A percentile compares a stretch with the other conserved stretches of the same genome.
These are phyloP conservation scores for Trissoscelio sp. DNA, from an alignment of 2,888 invertebrate genomes.

Conservation along the genomic window DNA sequence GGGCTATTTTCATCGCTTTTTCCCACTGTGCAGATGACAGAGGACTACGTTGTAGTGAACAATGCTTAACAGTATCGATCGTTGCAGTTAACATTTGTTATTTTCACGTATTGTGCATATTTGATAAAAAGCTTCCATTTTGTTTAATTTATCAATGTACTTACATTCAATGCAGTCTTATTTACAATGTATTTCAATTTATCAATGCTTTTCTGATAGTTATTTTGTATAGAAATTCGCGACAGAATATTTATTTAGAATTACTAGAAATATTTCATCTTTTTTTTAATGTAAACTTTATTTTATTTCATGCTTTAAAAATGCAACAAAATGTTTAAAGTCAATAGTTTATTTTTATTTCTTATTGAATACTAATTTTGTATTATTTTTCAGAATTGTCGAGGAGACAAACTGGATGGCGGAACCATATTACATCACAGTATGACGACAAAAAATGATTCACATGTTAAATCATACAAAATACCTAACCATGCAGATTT, in stretches of 20 bases:
- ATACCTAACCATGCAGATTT: conserved; percentile 86
- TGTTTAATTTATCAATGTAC: conserved; percentile 22
- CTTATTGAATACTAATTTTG: neutral
- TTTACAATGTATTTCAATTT: conserved; percentile 3
- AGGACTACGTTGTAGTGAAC: conserved; percentile 30
- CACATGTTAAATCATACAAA: conserved; percentile 78
- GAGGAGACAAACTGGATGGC: conserved; percentile 83
- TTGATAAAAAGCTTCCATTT: conserved; percentile 45
- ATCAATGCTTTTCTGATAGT: too few species aligned
- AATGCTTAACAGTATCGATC: conserved; percentile 54
- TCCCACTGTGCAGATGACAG: neutral
- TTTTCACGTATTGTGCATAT: conserved; percentile 28
- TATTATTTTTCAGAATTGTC: conserved; percentile 83
- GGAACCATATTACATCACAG: conserved; percentile 80
- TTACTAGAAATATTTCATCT: too few species aligned
- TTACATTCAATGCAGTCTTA: conserved; percentile 14
- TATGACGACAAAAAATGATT: conserved; percentile 79
- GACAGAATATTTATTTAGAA: too few species aligned
- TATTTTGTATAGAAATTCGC: too few species aligned
- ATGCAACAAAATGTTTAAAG: too few species aligned
- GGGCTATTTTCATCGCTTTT: conserved; percentile 23
- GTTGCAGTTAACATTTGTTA: conserved; percentile 58
- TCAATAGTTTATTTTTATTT: too few species aligned
- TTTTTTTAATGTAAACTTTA: too few species aligned
- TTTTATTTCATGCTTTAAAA: too few species aligned